These are phyloP conservation scores for Drosophila sp. DNA, from an alignment of 1,140 invertebrate species.

Conservation along the genomic window DNA sequence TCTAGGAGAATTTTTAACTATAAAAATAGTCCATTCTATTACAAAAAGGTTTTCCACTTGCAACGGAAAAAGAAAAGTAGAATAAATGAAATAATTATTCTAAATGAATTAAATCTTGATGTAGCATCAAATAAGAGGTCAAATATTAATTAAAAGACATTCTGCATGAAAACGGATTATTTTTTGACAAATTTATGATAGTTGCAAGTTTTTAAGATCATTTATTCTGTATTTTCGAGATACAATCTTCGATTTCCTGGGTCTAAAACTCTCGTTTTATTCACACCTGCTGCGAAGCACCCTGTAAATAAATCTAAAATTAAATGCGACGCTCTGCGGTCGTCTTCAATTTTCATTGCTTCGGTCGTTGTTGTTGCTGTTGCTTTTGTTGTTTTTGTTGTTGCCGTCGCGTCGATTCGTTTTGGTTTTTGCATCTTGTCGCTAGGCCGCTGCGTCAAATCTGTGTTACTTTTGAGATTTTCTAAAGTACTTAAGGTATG, in stretches of 20 bases:
- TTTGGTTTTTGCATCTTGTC: conserved; percentile 32
- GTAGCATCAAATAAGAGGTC: too few relatives aligned
- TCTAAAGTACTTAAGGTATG: conserved; percentile 63
- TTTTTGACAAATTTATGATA: not conserved
- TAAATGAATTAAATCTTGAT: too few relatives aligned
- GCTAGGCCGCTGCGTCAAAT: conserved; percentile 24
- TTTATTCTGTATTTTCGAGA: not conserved
- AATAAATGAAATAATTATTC: too few relatives aligned
- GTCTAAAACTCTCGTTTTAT: not conserved
- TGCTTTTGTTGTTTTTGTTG: not conserved
- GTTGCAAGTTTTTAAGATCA: not conserved
- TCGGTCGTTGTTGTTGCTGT: not conserved
- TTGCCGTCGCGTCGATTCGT: conserved; percentile 18
- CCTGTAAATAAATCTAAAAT: conserved; percentile 82
- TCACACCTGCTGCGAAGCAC: conserved; percentile 42
- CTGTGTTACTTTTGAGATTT: conserved; percentile 72
- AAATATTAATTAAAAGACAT: not conserved
- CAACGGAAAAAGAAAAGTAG: too few relatives aligned
- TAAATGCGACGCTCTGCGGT: conserved; percentile 46
- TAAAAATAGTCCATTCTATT: too few relatives aligned
- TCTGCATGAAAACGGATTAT: not conserved
- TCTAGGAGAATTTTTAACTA: too few relatives aligned
- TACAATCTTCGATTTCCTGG: not conserved
- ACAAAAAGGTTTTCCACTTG: too few relatives aligned
- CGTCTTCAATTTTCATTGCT: conserved; percentile 41